Conservation (phyloP, 2,113 vertebrate species). For the Sula dactylatra region DNA sequence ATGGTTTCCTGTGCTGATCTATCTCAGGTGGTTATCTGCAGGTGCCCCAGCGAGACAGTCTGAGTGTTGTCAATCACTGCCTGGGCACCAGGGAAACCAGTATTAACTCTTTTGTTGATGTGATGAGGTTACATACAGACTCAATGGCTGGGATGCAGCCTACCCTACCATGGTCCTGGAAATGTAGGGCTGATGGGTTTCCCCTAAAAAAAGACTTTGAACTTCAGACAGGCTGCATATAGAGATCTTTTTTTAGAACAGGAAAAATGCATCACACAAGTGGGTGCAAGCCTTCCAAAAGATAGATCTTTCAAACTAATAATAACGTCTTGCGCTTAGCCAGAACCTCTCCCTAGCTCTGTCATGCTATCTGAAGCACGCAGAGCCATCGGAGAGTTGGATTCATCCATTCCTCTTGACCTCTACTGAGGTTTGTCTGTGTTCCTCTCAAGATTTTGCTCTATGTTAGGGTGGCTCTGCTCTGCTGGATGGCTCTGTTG, state of each 20-base stretch:
- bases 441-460: not conserved
- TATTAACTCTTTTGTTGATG: not conserved
- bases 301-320: not conserved
- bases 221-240: not conserved
- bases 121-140: not conserved
- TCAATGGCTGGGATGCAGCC: not conserved
- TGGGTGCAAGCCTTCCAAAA: not conserved
- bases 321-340: not conserved
- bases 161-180: not conserved
- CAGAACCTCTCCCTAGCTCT: not conserved
- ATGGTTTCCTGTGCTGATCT: conserved; percentile 60
- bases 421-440: not conserved
- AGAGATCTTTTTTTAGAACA: not conserved
- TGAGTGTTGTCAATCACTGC: conserved; percentile 42
- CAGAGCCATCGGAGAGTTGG: not conserved
- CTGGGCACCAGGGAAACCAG: not conserved
- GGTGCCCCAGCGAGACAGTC: conserved; percentile 24
- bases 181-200: not conserved
- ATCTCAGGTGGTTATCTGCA: conserved; percentile 57
- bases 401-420: not conserved
- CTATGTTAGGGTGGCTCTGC: not conserved
- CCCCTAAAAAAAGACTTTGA: not conserved
- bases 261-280: not conserved
- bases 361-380: not conserved
- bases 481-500: not conserved